Evolutionary conservation across 2,113 vertebrate genomes (phyloP), one percentile per base, ranked within the genome.

Genomic region (Stigmatopora argus): DNA sequence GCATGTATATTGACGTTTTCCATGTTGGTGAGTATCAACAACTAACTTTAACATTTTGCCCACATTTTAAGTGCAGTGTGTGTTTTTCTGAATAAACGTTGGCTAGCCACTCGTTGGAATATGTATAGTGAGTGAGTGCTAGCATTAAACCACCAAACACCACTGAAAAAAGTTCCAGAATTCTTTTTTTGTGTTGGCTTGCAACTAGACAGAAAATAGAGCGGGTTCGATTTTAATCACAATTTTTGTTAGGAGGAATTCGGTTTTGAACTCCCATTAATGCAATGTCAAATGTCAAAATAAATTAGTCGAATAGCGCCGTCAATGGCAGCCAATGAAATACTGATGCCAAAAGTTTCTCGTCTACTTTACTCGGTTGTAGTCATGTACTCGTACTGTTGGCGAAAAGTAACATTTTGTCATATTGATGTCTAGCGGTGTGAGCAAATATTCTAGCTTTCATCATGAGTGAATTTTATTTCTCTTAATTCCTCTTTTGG

Each of bases 11-110:
- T 21, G 12, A 45, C 41, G 8, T 14, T 57, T 18, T 80, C 31
- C 4, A 79, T 82, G 82, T 35, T 49, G 83, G 84, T 86, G 62
- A 86, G 84, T 79, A 58, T 0, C 3, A 35, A 3, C 5, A 31
- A 26, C 41, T 17, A 23, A 5, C 15, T 53, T 3, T 57, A 15
- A 21, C 2, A 10, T 15, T 45, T 12, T 15, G 41, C 21, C 19
- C 4, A 23, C 14, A 8, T 4, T 23, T 17, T 23, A 45, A 21
- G 19, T 15, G 9, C 7, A 15, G 31, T 56, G 7, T 45, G 59
- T 9, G 8, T 18, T 26, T 12, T 13, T 55, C 12, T 17, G 23
- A 10, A 4, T 14, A 4, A 7, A n/a, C 35, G 18, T 44, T 13
- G 12, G 44, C 12, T 45, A 13, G 19, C 41, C 8, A 15, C 35